Base-by-base conservation (phyloP, 2,797 vertebrate genomes). In the Etheostoma perlongum region DNA sequence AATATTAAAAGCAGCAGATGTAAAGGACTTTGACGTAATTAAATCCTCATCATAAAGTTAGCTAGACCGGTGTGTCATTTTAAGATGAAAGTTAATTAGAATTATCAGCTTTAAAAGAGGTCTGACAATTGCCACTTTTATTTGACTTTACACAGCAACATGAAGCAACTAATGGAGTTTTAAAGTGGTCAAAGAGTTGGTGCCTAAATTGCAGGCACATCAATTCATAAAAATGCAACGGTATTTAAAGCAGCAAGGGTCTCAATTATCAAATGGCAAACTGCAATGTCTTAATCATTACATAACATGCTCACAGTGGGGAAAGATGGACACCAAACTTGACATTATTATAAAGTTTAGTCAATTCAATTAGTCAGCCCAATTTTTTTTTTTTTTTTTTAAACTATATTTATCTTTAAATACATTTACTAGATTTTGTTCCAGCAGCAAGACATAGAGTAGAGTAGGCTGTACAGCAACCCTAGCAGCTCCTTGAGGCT, bases 101-200 rank as follows among this genome's bases (percentile, higher is more conserved):
- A 59, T 61, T 62, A 64, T 72, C 70, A 71, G 55, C 57, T 67
- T 77, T 72, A 72, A 79, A 83, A 79, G 64, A 72, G 25, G 70
- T 61, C 51, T 63, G 75, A 75, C 36, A 70, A 69, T 79, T 61
- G 62, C 10, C 67, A 76, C 51, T 80, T 78, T 60, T 48, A 71
- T 79, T 30, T 75, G 77, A 81, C 55, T 69, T 85, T 76, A 63
- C 63, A 68, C 69, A 82, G 71, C 58, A 65, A 76, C 66, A 27
- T 51, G 47, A 79, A 60, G 67, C 79, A 70, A 48, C 70, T 69
- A 76, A 81, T 79, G 67, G 60, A 70, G 60, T 46, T 57, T 33
- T 76, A 65, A 82, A 78, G 72, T 76, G 79, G 59, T 74, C 73
- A 40, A 59, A 67, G 67, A 85, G 48, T 59, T 7, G 16, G 58